These are phyloP conservation scores for Agrypnia vestita DNA, from an alignment of 1,140 invertebrate genomes.

Conservation along the genomic window DNA sequence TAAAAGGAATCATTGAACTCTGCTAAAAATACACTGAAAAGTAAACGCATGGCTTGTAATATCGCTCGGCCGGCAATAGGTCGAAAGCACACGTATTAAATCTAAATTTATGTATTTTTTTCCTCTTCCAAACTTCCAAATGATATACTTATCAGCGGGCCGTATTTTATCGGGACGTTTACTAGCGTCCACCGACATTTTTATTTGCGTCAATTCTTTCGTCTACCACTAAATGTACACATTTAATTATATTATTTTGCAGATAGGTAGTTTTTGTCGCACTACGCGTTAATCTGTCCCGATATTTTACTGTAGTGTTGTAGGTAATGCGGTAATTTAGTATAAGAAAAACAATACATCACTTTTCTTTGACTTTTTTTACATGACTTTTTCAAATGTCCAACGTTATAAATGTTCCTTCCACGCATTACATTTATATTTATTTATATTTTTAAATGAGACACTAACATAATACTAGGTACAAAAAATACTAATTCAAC, in stretches of 20 bases:
- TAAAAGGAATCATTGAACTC: constrained; percentile 33
- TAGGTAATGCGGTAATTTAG: no score
- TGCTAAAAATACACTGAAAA: neutral
- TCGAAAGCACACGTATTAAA: constrained; percentile 15
- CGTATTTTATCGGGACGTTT: constrained; percentile 3
- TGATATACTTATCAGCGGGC: constrained; percentile 21
- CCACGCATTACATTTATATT: no score
- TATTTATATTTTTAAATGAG: no score
- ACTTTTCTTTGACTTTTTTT: no score
- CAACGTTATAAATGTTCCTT: no score
- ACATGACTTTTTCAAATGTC: no score
- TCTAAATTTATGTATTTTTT: constrained; percentile 14
- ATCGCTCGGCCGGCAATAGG: neutral
- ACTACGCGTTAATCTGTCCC: no score
- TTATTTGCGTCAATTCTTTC: constrained; percentile 1
- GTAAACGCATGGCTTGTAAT: constrained; percentile 18
- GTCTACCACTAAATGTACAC: neutral
- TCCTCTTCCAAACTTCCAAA: neutral
- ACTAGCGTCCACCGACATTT: neutral
- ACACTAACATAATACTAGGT: no score
- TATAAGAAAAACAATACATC: no score
- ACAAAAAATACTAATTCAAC: no score
- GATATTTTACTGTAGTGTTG: no score
- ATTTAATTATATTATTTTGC: neutral
- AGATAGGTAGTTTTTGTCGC: no score